Evolutionary conservation across 1,140 invertebrate species (phyloP).

Genomic region (Pachyrhynchus sulphureomaculatus): DNA sequence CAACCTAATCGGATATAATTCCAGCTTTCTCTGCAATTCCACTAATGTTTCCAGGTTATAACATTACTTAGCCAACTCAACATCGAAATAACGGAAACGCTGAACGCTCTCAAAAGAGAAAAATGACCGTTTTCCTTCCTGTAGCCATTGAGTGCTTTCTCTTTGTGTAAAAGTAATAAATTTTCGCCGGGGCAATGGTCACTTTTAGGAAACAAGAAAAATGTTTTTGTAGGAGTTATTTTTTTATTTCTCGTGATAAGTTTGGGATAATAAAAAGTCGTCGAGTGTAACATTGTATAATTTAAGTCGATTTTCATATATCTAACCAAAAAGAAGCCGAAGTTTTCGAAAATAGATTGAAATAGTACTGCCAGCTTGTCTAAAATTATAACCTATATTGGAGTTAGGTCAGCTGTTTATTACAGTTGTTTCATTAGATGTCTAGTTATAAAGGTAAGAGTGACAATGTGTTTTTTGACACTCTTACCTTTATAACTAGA

Average conservation of each 20-base stretch:
- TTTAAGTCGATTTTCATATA: too few relatives aligned
- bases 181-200: slow-evolving; percentile 12
- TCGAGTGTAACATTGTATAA: too few relatives aligned
- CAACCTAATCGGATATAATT: slow-evolving; percentile 24
- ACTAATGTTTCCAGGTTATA: slow-evolving; percentile 30
- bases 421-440: too few relatives aligned
- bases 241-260: background rate
- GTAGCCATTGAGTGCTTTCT: slow-evolving; percentile 15
- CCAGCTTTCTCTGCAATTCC: slow-evolving; percentile 20
- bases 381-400: too few relatives aligned
- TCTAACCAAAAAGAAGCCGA: too few relatives aligned
- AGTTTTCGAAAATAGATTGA: too few relatives aligned
- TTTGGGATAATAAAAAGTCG: too few relatives aligned
- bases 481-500: too few relatives aligned
- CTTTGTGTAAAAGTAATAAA: slow-evolving; percentile 11
- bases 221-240: slow-evolving; percentile 3
- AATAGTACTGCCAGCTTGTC: too few relatives aligned
- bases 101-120: slow-evolving; percentile 22
- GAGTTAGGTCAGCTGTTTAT: too few relatives aligned
- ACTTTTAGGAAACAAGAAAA: slow-evolving; percentile 10
- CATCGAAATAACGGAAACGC: slow-evolving; percentile 27
- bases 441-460: too few relatives aligned
- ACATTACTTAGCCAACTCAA: slow-evolving; percentile 25
- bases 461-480: too few relatives aligned
- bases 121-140: slow-evolving; percentile 31